Evolutionary conservation across 2,113 vertebrate species (phyloP), one percentile per base, ranked within the genome.

Genomic region (Diphyllodes magnificus): DNA sequence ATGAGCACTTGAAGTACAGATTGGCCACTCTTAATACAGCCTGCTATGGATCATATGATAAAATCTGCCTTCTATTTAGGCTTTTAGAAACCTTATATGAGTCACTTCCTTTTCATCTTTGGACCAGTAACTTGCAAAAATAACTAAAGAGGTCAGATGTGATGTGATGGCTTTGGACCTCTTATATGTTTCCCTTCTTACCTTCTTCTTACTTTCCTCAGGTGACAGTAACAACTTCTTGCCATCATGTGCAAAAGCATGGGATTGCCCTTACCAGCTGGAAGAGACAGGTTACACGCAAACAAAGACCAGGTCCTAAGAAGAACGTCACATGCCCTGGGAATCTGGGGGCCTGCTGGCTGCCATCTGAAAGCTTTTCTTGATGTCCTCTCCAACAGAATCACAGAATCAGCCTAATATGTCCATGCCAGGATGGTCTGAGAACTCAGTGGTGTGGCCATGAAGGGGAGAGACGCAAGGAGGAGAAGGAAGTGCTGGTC

Each of bases 331-430:
- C 1, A 1, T 16, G 11, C 31, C 19, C 21, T 28, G 33, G 28
- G 31, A 90, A 44, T 20, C 0, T 57, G 16, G 15, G 24, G 13
- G 2, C 7, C 40, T 25, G 7, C 20, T 59, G 35, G 33, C 23
- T 88, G 31, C 42, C 17, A 11, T 81, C 59, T 84, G 47, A 82
- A 87, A 28, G 14, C 33, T 37, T 59, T 84, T 75, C 39, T 53
- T 2, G 2, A 7, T 0, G 0, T 42, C 3, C 0, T 51, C 35
- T 70, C 45, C 76, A 89, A 22, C 7, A 49, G 11, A 11, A 60
- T 15, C 31, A 11, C 10, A 23, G 28, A 50, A 15, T 50, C 61
- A 76, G 20, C 28, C 44, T 30, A 33, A 90, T 90, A 37, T 5
- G 12, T 51, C 35, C 56, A 20, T 11, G 11, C 21, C 20, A 50